phyloP scores from a whole-genome alignment of 1,140 invertebrate species.

The Daktulosphaira vitifoliae region DNA sequence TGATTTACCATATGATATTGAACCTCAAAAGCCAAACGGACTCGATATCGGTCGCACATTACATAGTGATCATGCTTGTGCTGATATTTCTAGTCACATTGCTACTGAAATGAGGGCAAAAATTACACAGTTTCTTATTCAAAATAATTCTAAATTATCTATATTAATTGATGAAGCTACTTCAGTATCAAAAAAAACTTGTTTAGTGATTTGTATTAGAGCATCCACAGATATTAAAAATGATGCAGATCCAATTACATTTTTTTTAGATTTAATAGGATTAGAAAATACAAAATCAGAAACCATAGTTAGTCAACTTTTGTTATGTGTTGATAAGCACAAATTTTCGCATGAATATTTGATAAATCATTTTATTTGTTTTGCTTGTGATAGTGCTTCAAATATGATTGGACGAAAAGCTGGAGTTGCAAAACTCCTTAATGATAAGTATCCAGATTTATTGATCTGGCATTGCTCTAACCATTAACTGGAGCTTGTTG shows the following conservation, averaged over 20 bases:
- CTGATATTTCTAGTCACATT: constrained; percentile 5
- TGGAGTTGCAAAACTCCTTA: constrained; percentile 1
- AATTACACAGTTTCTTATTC: neutral
- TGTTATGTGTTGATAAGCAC: neutral
- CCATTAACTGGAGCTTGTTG: neutral
- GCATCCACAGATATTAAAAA: constrained; percentile 8
- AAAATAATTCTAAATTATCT: neutral
- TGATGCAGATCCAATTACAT: neutral
- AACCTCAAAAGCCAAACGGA: constrained; percentile 5
- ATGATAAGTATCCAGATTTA: constrained; percentile 3
- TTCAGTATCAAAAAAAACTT: constrained; percentile 1
- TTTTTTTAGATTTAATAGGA: constrained; percentile 9
- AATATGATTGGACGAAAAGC: constrained; percentile 9
- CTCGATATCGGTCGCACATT: neutral
- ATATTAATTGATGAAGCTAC: constrained; percentile 2
- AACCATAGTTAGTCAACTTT: constrained; percentile 1
- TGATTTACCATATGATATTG: constrained; percentile 3
- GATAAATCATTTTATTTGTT: neutral
- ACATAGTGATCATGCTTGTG: constrained; percentile 8
- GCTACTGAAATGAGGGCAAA: constrained; percentile 1
- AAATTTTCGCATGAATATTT: constrained; percentile 10
- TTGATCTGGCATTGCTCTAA: constrained; percentile 13
- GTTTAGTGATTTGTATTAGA: constrained; percentile 4
- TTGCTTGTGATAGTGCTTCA: constrained; percentile 1
- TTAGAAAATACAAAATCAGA: constrained; percentile 7